Conservation (phyloP, 2,888 invertebrate genomes). For the Yponomeuta malinellus region DNA sequence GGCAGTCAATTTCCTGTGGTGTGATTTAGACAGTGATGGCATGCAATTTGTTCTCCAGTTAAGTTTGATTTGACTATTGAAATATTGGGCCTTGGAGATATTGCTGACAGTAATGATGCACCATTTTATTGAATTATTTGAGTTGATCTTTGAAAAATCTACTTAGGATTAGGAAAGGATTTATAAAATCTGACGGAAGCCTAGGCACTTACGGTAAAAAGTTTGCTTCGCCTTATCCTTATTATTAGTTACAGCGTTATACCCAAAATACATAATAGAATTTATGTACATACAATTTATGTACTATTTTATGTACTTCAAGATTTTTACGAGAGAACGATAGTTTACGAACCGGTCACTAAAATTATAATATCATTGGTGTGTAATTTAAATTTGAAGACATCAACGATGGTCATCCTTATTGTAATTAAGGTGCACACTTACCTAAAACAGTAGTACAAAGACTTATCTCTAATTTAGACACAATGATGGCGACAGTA, state of each 20-base stretch:
- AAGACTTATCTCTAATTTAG: not conserved
- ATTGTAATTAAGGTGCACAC: not conserved
- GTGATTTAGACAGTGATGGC: no score
- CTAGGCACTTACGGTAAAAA: conserved; percentile 66
- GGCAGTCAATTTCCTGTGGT: no score
- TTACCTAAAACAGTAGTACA: not conserved
- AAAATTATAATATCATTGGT: not conserved
- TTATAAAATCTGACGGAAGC: conserved; percentile 30
- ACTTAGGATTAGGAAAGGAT: not conserved
- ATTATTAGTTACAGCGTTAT: not conserved
- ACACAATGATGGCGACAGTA: not conserved
- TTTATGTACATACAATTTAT: not conserved
- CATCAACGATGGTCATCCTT: not conserved
- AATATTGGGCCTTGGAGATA: no score
- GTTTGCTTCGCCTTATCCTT: conserved; percentile 16
- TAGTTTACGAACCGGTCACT: not conserved
- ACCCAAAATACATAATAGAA: not conserved
- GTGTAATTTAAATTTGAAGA: not conserved
- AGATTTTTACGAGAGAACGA: not conserved
- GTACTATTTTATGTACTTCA: not conserved
- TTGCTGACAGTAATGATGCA: not conserved
- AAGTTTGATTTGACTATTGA: no score
- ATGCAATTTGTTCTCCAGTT: no score
- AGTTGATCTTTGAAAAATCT: not conserved
- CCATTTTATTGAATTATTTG: not conserved